phyloP scores from a whole-genome alignment of 2,888 invertebrate genomes.

The Drosophila differens region DNA sequence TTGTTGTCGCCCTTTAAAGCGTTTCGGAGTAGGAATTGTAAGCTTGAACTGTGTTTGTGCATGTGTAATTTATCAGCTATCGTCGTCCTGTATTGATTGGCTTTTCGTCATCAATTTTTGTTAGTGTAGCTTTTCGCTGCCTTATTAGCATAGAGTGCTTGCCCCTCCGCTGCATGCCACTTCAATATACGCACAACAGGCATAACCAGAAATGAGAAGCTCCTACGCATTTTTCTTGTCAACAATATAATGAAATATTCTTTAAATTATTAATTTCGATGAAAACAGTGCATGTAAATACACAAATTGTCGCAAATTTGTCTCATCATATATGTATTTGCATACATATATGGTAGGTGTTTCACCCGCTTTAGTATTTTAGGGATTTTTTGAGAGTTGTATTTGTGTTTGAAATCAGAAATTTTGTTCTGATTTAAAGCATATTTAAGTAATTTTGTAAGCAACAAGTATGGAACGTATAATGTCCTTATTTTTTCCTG shows the following conservation, averaged over 20 bases:
- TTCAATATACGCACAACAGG: conserved; percentile 8
- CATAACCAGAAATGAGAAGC: conserved; percentile 4
- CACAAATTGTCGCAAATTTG: not conserved
- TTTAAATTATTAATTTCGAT: not conserved
- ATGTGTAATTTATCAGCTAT: conserved; percentile 16
- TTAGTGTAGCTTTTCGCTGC: conserved; percentile 26
- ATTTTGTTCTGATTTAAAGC: not conserved
- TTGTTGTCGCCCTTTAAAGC: conserved; percentile 10
- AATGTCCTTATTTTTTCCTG: not conserved
- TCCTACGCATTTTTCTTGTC: not conserved
- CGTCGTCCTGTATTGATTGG: conserved; percentile 37
- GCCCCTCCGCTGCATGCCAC: not conserved
- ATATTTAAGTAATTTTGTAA: not conserved
- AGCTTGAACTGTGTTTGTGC: not conserved
- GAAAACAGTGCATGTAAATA: not conserved
- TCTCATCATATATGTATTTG: not conserved
- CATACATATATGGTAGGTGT: not conserved
- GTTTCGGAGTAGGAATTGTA: conserved; percentile 4
- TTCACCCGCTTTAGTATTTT: not conserved
- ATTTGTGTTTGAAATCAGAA: not conserved
- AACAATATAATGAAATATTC: conserved; percentile 1
- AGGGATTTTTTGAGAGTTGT: not conserved
- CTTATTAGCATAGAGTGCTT: conserved; percentile 28
- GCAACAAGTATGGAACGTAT: too few relatives aligned
- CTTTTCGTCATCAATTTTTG: conserved; percentile 13